Base-by-base conservation (phyloP, 2,888 invertebrate species). In the Apotomis betuletana region DNA sequence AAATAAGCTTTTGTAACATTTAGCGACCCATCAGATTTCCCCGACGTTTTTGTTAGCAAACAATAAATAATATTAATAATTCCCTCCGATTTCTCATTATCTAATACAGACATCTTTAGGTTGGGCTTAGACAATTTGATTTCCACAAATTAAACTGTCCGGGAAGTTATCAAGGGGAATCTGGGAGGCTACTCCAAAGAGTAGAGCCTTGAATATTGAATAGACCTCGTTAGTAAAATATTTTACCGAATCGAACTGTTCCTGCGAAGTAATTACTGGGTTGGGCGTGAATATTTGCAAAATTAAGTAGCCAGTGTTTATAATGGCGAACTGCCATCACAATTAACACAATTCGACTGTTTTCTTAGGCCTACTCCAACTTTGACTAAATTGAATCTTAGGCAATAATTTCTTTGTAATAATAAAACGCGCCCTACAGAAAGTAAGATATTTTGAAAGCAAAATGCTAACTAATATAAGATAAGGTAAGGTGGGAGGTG, bases 141-240 rank as follows among this genome's bases (percentile, higher is more conserved):
- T 82, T 81, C 78, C 75, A 82, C 83, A 86, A 90, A 90, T 89
- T 88, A 86, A 87, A 84, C 86, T 88, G 88, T 87, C 88, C 86
- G 80, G 80, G 80, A 85, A 84, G 83, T 89, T 87, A 85, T 87
- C 82, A 81, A 82, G 83, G 79, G 80, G 78, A 82, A 78, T 81
- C 78, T 76, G 77, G 75, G 76, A 52, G 82, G 77, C 77, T 79
- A 79, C 83, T 87, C 83, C 84, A 85, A 86, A 87, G 85, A 84
- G 81, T 79, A 79, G 80, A 85, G 81, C 80, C 83, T 80, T 90
- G 88, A 89, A 89, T 90, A 90, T 89, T 90, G 87, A 90, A 88
- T 87, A 87, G 87, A 79, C 81, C 79, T 85, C 80, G 85, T 85
- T 87, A 84, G 81, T 88, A 85, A 88, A 89, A 88, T 87, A 90